Conservation (phyloP, 2,888 invertebrate genomes). For the Hyppa rectilinea region DNA sequence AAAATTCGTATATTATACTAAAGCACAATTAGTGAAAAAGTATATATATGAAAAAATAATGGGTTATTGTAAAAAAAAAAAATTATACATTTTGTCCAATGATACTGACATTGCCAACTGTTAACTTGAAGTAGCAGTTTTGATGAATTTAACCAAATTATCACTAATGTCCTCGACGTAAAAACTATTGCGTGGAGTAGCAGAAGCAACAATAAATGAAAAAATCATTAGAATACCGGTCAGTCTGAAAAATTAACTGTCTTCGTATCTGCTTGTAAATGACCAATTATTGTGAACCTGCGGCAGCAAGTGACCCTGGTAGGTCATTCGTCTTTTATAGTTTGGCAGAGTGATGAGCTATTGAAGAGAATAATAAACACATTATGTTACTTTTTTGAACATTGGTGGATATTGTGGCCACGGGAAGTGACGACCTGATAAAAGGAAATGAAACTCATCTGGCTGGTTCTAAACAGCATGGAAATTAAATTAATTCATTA, state of each 20-base stretch:
- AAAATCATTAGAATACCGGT: background rate
- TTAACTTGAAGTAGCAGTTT: background rate
- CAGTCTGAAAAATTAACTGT: background rate
- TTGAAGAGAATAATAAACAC: conserved; percentile 20
- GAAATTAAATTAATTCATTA: conserved; percentile 27
- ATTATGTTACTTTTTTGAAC: conserved; percentile 11
- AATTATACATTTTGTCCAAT: background rate
- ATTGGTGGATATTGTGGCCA: conserved; percentile 14
- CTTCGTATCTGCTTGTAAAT: background rate
- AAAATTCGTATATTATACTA: too few species aligned
- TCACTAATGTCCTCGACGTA: background rate
- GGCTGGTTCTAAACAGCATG: conserved; percentile 28
- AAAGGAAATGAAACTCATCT: conserved; percentile 24
- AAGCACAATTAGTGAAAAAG: background rate
- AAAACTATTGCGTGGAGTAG: background rate
- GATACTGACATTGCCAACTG: background rate
- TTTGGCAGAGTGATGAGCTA: conserved; percentile 9
- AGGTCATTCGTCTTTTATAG: conserved; percentile 23
- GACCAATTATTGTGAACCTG: background rate
- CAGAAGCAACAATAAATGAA: background rate
- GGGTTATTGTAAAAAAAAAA: background rate
- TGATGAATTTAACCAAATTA: background rate
- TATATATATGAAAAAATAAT: background rate
- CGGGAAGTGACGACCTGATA: conserved; percentile 30
- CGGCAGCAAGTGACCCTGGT: background rate